Conservation (phyloP, 2,797 vertebrate species). For the Poliocrania exsul region DNA sequence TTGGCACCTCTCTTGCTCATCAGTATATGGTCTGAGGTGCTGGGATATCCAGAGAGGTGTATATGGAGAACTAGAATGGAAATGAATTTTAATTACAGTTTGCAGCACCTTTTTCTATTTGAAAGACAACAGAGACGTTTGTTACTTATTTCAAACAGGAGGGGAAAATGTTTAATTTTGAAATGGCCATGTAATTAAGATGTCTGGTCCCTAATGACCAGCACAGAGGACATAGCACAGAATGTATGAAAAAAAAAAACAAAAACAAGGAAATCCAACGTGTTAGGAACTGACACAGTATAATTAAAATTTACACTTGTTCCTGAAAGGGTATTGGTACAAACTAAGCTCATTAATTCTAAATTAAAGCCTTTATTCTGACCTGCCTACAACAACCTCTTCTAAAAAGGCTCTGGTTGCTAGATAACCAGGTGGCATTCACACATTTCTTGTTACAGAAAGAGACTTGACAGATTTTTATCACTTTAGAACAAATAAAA, state of each 20-base stretch:
- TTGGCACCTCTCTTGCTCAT: neutral
- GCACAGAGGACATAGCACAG: neutral
- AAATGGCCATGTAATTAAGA: neutral
- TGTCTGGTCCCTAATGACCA: neutral
- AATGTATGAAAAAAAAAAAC: neutral
- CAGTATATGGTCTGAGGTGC: neutral
- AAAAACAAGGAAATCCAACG: neutral
- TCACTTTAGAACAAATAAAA: constrained; percentile 26
- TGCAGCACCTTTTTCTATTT: neutral
- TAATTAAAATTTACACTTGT: neutral
- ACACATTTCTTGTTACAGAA: neutral
- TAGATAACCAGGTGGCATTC: neutral
- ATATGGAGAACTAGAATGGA: neutral
- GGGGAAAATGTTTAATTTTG: neutral
- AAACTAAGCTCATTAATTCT: neutral
- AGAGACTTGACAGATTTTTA: neutral
- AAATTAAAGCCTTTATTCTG: constrained; percentile 36
- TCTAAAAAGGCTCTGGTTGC: neutral
- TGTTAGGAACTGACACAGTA: neutral
- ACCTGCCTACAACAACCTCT: neutral
- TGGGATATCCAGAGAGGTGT: accelerated
- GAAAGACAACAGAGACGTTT: neutral
- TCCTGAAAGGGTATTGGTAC: neutral
- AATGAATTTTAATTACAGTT: neutral
- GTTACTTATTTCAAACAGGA: neutral